Conservation (phyloP, 1,140 invertebrate species). For the Aricia agestis region DNA sequence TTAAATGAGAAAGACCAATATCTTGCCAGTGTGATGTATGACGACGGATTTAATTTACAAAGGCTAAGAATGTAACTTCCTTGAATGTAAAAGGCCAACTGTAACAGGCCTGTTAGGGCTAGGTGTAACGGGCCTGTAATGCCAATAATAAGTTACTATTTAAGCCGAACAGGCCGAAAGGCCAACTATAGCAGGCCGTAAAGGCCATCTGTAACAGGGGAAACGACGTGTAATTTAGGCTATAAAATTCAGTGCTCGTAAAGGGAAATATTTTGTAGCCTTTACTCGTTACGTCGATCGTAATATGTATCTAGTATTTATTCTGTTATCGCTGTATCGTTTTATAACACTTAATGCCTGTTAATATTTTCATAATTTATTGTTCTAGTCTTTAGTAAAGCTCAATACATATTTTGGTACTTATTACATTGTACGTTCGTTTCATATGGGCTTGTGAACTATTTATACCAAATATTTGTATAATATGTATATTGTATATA, state of each 20-base stretch:
- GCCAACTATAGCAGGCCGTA: background rate
- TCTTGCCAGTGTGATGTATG: slow-evolving; percentile 32
- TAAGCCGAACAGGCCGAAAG: background rate
- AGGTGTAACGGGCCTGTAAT: background rate
- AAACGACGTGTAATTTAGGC: background rate
- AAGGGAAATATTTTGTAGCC: background rate
- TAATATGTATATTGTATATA: slow-evolving; percentile 1
- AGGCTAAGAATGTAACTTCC: slow-evolving; percentile 1
- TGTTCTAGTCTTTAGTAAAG: slow-evolving; percentile 66
- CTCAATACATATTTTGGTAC: slow-evolving; percentile 50
- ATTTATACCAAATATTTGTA: slow-evolving; percentile 15
- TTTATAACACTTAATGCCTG: slow-evolving; percentile 16
- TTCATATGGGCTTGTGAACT: slow-evolving; percentile 9
- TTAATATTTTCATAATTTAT: slow-evolving; percentile 38
- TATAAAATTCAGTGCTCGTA: background rate
- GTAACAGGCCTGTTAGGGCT: background rate
- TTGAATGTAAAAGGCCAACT: background rate
- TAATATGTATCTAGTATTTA: background rate
- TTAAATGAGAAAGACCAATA: slow-evolving; percentile 13
- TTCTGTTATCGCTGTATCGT: slow-evolving; percentile 6
- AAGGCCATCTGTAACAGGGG: background rate
- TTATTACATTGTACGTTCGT: slow-evolving; percentile 11
- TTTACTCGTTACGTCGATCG: background rate
- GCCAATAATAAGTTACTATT: background rate
- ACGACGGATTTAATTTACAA: background rate